These are phyloP conservation scores for Crypturellus undulatus DNA, from an alignment of 2,113 vertebrate species.

Conservation along the genomic window DNA sequence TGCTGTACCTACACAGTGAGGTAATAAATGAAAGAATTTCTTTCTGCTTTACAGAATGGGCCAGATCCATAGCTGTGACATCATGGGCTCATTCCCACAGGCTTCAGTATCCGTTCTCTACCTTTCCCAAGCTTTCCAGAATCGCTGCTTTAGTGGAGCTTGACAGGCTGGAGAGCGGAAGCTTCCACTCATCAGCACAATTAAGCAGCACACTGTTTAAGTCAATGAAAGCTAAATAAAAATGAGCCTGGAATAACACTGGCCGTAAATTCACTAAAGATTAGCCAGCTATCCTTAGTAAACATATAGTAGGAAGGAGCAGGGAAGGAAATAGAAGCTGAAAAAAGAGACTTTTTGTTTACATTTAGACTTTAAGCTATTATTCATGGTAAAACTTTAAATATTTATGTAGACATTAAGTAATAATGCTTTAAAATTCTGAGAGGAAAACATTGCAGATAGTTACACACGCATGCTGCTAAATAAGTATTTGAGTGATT, in stretches of 20 bases:
- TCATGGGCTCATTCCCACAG: not conserved
- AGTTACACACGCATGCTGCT: not conserved
- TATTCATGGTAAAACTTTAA: not conserved
- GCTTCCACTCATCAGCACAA: conserved; percentile 27
- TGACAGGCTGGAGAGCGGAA: conserved; percentile 4
- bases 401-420: not conserved
- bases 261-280: conserved; percentile 18
- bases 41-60: not conserved
- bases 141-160: not conserved
- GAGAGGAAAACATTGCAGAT: not conserved
- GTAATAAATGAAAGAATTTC: not conserved
- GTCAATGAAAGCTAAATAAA: conserved; percentile 10
- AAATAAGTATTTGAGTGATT: not conserved
- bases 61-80: not conserved
- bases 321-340: conserved; percentile 23
- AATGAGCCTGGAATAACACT: not conserved
- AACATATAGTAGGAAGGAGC: conserved; percentile 10
- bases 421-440: not conserved
- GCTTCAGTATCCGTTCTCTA: not conserved
- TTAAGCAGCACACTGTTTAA: not conserved
- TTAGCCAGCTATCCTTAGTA: not conserved
- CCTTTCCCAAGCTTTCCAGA: not conserved
- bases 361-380: not conserved
- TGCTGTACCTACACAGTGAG: not conserved
- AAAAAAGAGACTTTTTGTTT: not conserved